Evolutionary conservation across 2,797 vertebrate species (phyloP), one percentile per base, ranked within the genome.

Genomic region (Rhabdophis nuchalis): DNA sequence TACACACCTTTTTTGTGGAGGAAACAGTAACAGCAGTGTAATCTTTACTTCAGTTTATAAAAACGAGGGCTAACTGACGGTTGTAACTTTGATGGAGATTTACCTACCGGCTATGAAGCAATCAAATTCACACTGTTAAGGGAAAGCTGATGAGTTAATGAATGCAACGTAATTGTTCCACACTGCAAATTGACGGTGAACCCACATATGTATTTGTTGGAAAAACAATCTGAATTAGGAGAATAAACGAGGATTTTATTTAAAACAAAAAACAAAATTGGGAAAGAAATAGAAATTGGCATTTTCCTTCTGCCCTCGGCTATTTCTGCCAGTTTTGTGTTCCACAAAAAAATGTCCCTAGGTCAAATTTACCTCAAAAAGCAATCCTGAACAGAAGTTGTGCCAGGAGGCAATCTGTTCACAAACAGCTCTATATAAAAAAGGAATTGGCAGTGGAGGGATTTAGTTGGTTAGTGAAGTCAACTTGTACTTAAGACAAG

Each of bases 41-140:
- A 89, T 72, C 53, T 61, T 93, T 57, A 89, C 90, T 90, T 90
- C 94, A 95, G 96, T 97, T 97, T 97, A 94, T 97, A 96, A 97
- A 97, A 97, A 94, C 61, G 95, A 90, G 95, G 94, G 95, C 94
- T 95, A 91, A 95, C 90, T 94, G 95, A 95, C 32, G 72, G 96
- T 87, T 97, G 96, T 97, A 97, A 97, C 97, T 97, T 97, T 97
- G 97, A 97, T 97, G 96, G 96, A 97, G 96, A 96, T 97, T 97
- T 97, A 97, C 96, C 97, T 98, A 96, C 97, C 96, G 97, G 97
- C 96, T 94, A 97, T 95, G 95, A 1, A n/a, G 93, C 96, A 96
- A 97, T 97, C 96, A 97, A 97, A 96, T 95, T 93, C 95, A 95
- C 89, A 95, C 96, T 96, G 96, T 96, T 97, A 96, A 97, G 58